Evolutionary conservation across 2,113 vertebrate genomes (phyloP), one percentile per base, ranked within the genome.

Genomic region (Zapus hudsonius): DNA sequence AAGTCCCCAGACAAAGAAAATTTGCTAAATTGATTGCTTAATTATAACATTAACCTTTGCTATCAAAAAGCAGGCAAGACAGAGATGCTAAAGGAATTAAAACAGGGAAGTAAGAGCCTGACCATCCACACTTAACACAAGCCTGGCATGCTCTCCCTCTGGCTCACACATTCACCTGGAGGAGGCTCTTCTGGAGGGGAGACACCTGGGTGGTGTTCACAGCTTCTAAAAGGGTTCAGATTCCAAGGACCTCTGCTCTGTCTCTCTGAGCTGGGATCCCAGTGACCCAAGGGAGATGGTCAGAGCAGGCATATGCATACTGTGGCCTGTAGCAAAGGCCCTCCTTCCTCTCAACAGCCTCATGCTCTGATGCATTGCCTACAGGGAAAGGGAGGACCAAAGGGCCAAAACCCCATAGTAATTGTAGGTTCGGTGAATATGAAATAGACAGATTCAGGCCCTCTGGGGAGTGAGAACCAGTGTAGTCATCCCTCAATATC

Each of bases 1-100:
- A 92, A 95, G 97, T 96, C 95, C 97, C 96, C 93, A 40, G 16
- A 57, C 16, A 97, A 96, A 98, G 97, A 97, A 96, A 92, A 97
- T 94, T 96, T 97, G 93, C 95, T 95, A 96, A 95, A 97, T 70
- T 96, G 96, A 97, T 96, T 96, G 87, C 95, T 98, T 98, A 98
- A 98, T 97, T 98, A 97, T 95, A 98, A 96, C 84, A 96, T 97
- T 96, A 97, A 96, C 95, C 10, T 96, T 94, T 96, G 93, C 95
- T 96, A 97, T 97, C 96, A 95, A 96, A 98, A 91, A 59, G 74
- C 90, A 85, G 97, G 80, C 85, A 84, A 96, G 94, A 83, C 84
- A 81, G 84, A 96, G 95, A 96, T 95, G 88, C 73, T 95, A 89
- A 89, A 84, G 96, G 86, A 90, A 80, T 1, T 22, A n/a, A 84